A percentile compares a stretch with the other conserved stretches of the same genome.
Conservation (phyloP, 2,113 vertebrate genomes). For the Phyllostomus hastatus region DNA sequence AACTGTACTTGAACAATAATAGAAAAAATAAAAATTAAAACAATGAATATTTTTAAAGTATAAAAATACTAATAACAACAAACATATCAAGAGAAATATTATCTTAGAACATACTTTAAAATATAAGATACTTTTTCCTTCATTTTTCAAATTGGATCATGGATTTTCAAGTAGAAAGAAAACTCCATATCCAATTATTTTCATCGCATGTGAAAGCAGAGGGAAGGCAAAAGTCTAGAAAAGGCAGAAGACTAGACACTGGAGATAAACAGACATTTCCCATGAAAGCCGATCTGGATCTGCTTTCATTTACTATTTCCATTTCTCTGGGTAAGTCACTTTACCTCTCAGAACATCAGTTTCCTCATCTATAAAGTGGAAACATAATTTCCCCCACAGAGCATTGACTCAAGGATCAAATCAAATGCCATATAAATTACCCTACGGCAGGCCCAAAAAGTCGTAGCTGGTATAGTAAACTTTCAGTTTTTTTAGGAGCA, state of each 20-base stretch:
- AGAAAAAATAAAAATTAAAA: no score
- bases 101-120: neutral
- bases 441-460: neutral
- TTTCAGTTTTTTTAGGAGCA: neutral
- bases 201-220: neutral
- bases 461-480: neutral
- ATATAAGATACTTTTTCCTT: neutral
- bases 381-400: neutral
- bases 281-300: neutral
- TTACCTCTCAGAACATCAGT: neutral
- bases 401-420: neutral
- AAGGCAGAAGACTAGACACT: neutral
- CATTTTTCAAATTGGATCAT: neutral
- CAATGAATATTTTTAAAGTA: no score
- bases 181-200: neutral
- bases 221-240: neutral
- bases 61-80: neutral
- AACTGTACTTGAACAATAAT: no score
- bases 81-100: neutral
- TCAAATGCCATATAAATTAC: neutral
- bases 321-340: neutral
- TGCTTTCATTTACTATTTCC: neutral
- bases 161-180: neutral
- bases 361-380: neutral
- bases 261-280: neutral